Conservation (phyloP, 2,113 vertebrate genomes). For the Hydropotes inermis region DNA sequence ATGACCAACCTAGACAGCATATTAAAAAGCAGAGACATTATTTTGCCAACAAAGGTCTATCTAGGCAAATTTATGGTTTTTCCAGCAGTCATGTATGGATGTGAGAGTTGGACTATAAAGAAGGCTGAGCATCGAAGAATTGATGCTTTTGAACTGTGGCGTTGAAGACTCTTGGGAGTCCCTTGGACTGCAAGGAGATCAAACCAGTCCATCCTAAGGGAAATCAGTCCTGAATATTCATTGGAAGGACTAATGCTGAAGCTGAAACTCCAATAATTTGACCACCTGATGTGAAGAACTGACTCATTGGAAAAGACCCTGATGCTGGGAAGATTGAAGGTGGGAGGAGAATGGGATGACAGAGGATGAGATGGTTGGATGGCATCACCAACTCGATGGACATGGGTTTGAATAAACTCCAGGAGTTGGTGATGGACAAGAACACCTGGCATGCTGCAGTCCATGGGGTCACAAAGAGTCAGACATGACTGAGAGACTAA, state of each 20-base stretch:
- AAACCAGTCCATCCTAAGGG: not conserved
- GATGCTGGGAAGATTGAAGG: not conserved
- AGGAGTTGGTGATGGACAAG: not conserved
- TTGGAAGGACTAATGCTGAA: not conserved
- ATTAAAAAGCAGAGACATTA: not conserved
- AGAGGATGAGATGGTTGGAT: not conserved
- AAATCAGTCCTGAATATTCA: not conserved
- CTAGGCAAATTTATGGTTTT: not conserved
- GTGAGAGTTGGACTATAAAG: not conserved
- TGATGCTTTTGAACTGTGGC: not conserved
- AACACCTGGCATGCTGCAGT: not conserved
- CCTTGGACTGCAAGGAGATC: not conserved
- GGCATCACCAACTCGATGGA: not conserved
- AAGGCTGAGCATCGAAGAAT: not conserved
- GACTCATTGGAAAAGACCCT: not conserved
- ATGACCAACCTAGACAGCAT: not conserved
- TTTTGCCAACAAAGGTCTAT: not conserved
- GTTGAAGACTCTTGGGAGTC: not conserved
- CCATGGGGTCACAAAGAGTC: not conserved
- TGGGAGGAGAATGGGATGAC: not conserved
- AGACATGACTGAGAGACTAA: not conserved
- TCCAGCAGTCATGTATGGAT: not conserved
- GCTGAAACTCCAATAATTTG: not conserved
- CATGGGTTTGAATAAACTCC: not conserved
- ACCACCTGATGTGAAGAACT: not conserved